These are phyloP conservation scores for Phoenoteleia sp. DNA, from an alignment of 2,888 invertebrate species.

Conservation along the genomic window DNA sequence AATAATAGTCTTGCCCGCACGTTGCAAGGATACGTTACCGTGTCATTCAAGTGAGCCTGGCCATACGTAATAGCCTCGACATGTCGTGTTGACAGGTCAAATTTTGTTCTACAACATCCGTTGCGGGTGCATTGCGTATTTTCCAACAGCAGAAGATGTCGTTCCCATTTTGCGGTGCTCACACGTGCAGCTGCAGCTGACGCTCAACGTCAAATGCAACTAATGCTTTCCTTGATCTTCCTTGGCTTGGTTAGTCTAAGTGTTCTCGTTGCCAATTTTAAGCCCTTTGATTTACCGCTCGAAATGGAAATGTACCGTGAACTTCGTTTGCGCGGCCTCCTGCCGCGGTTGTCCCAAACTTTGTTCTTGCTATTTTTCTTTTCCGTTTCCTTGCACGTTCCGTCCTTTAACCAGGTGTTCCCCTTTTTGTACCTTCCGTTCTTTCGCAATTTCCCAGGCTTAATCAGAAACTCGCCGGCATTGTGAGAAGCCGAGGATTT, in stretches of 20 bases:
- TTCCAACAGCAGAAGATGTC: conserved; percentile 70
- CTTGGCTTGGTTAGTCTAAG: conserved; percentile 61
- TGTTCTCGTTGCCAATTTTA: conserved; percentile 81
- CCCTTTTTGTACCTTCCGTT: conserved; percentile 8
- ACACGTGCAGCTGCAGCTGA: conserved; percentile 83
- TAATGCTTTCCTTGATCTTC: conserved; percentile 80
- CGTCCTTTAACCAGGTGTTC: conserved; percentile 44
- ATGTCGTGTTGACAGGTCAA: conserved; percentile 70
- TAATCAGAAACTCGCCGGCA: conserved; percentile 66
- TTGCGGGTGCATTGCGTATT: conserved; percentile 65
- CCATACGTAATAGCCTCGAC: conserved; percentile 68
- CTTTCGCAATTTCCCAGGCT: conserved; percentile 52
- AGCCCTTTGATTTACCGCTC: conserved; percentile 84
- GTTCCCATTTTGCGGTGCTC: conserved; percentile 74
- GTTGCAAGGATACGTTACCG: conserved; percentile 22
- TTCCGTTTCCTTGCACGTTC: conserved; percentile 36
- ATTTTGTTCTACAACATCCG: conserved; percentile 74
- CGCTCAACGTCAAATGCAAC: conserved; percentile 84
- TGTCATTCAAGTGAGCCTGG: conserved; percentile 49
- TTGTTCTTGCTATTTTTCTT: conserved; percentile 35
- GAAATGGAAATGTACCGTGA: conserved; percentile 82
- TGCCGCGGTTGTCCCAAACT: conserved; percentile 57
- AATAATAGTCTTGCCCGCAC: conserved; percentile 60
- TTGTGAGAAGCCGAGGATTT: conserved; percentile 67
- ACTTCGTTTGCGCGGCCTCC: conserved; percentile 76